phyloP scores from a whole-genome alignment of 2,113 vertebrate genomes.

The Boulengeromyrus knoepffleri region DNA sequence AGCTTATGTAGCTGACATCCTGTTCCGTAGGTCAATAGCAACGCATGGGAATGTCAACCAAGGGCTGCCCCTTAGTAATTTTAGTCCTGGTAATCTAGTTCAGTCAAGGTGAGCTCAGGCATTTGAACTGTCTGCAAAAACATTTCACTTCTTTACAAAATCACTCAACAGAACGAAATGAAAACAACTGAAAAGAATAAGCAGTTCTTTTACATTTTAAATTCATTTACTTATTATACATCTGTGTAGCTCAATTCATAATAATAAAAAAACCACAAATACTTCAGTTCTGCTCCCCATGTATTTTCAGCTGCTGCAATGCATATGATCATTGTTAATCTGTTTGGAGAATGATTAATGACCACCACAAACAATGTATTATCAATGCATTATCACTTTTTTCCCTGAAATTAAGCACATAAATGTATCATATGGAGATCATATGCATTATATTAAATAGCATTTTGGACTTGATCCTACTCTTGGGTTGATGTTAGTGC shows the following conservation, averaged over 20 bases:
- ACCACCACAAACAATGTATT: conserved; percentile 10
- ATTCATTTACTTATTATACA: not conserved
- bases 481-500: not conserved
- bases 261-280: not conserved
- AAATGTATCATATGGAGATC: not conserved
- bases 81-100: not conserved
- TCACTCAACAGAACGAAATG: not conserved
- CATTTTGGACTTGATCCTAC: not conserved
- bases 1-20: not conserved
- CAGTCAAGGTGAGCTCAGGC: not conserved
- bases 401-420: not conserved
- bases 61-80: not conserved
- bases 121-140: not conserved
- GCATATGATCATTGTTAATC: not conserved
- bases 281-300: not conserved
- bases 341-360: conserved; percentile 14
- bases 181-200: not conserved
- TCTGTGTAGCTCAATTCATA: not conserved
- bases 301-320: not conserved
- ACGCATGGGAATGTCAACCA: not conserved
- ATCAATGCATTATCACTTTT: not conserved
- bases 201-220: not conserved
- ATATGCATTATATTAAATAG: not conserved
- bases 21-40: not conserved
- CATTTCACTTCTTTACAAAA: not conserved